Conservation (phyloP, 2,113 vertebrate genomes). For the Oreochromis tanganicae region DNA sequence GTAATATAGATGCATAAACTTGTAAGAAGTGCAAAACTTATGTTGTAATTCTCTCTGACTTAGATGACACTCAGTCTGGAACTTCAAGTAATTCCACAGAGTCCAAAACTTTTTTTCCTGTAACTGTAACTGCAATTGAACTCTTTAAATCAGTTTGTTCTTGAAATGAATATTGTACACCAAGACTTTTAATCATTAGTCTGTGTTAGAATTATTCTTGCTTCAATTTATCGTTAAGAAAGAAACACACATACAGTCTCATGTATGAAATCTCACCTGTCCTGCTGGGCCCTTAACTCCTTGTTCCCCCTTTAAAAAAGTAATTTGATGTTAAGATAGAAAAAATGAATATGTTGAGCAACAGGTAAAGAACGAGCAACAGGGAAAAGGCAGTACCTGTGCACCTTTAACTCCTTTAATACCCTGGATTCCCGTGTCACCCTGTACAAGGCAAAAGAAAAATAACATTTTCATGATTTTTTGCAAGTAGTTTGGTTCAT, state of each 20-base stretch:
- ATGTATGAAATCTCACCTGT: constrained; percentile 48
- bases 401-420: constrained; percentile 62
- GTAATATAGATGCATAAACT: not conserved
- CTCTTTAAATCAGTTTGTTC: not conserved
- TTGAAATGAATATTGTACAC: not conserved
- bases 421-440: constrained; percentile 62
- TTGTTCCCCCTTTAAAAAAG: constrained; percentile 51
- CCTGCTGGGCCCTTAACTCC: constrained; percentile 68
- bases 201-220: not conserved
- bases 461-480: not conserved
- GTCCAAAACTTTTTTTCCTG: not conserved
- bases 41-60: not conserved
- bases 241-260: not conserved
- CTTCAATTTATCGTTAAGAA: not conserved
- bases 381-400: constrained; percentile 44
- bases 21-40: not conserved
- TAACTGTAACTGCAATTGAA: not conserved
- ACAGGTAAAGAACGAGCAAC: not conserved
- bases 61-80: not conserved
- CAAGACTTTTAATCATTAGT: not conserved
- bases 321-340: not conserved
- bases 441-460: constrained; percentile 49
- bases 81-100: not conserved
- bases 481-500: not conserved
- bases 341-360: not conserved